Conservation (phyloP, 2,797 vertebrate genomes). For the Todus mexicanus region DNA sequence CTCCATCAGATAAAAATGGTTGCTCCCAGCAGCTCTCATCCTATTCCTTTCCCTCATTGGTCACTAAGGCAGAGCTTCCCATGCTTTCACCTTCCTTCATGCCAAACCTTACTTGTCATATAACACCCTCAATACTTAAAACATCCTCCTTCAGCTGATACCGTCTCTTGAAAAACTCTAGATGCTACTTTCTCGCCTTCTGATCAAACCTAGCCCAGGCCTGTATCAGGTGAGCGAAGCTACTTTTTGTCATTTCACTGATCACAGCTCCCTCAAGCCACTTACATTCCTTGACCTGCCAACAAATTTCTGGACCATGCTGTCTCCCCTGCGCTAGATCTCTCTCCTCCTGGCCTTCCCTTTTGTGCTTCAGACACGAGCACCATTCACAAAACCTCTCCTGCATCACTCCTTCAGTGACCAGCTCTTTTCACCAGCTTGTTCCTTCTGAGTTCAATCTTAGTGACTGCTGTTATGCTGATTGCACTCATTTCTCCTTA, state of each 20-base stretch:
- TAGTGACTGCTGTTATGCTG: background rate
- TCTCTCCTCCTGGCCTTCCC: background rate
- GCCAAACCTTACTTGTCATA: background rate
- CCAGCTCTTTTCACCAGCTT: background rate
- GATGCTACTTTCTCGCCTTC: slow-evolving; percentile 34
- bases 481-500: background rate
- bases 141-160: slow-evolving; percentile 8
- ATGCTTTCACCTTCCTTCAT: background rate
- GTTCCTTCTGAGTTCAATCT: background rate
- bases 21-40: background rate
- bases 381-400: background rate
- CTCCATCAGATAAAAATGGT: background rate
- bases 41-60: background rate
- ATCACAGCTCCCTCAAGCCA: background rate
- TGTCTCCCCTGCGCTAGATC: background rate
- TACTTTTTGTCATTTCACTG: slow-evolving; percentile 22
- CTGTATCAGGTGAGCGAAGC: slow-evolving; percentile 12
- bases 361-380: background rate
- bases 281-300: slow-evolving; percentile 1
- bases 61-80: background rate
- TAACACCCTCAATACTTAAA: slow-evolving; percentile 15
- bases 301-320: background rate
- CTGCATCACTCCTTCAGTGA: background rate
- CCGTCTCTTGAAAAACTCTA: background rate
- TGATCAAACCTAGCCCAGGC: background rate